Evolutionary conservation across 1,140 invertebrate genomes (phyloP).

Genomic region (Eulimnadia texana): DNA sequence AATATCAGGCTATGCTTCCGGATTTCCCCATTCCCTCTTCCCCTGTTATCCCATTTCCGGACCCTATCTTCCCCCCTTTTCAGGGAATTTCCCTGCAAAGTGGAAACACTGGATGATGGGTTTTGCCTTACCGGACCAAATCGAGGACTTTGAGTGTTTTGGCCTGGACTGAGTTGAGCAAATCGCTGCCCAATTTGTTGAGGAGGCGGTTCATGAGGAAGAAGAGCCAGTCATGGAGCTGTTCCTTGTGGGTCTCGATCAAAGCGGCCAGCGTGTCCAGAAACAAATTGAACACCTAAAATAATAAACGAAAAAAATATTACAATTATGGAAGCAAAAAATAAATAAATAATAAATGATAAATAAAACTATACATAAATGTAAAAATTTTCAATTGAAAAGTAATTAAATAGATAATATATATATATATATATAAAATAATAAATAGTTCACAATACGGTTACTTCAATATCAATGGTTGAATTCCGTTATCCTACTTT

Average conservation of each 20-base stretch:
- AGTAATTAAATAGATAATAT: no score
- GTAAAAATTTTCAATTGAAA: no score
- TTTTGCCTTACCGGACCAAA: constrained; percentile 49
- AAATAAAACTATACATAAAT: constrained; percentile 3
- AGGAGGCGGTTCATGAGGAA: constrained; percentile 61
- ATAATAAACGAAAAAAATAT: constrained; percentile 5
- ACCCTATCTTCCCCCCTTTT: constrained; percentile 2
- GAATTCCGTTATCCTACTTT: no score
- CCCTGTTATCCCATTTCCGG: no score
- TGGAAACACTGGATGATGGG: neutral
- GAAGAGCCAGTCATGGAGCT: constrained; percentile 82
- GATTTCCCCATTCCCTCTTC: no score
- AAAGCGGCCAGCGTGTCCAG: constrained; percentile 81
- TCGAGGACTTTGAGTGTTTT: constrained; percentile 79
- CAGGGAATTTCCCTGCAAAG: neutral
- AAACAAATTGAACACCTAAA: constrained; percentile 71
- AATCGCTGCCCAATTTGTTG: constrained; percentile 76
- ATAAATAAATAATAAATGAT: constrained; percentile 11
- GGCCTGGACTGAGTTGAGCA: constrained; percentile 72
- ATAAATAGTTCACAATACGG: neutral
- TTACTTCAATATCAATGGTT: no score
- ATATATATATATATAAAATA: constrained; percentile 11
- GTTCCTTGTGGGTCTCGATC: constrained; percentile 65
- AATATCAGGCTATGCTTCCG: no score
- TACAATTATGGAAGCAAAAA: constrained; percentile 4